phyloP scores from a whole-genome alignment of 2,888 invertebrate genomes.

The Drosophila histrio region DNA sequence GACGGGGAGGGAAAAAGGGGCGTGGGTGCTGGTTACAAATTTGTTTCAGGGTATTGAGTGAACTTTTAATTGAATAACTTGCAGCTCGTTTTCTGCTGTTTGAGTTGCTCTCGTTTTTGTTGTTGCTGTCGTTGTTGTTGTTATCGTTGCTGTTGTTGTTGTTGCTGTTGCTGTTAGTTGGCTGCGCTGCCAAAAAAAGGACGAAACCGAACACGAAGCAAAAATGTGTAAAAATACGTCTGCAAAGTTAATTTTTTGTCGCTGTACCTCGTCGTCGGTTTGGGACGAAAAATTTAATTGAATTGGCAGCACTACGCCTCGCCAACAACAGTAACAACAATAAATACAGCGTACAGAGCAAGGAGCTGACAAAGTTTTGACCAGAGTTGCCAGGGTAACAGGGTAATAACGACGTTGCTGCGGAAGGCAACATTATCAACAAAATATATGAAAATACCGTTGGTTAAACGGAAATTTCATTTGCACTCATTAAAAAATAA shows the following conservation, averaged over 20 bases:
- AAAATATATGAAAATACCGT: constrained; percentile 17
- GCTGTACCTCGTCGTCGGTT: constrained; percentile 18
- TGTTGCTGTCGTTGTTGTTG: constrained; percentile 12
- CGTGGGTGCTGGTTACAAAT: constrained; percentile 6
- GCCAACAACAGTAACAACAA: constrained; percentile 14
- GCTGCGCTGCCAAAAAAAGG: constrained; percentile 34
- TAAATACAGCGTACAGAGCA: not conserved
- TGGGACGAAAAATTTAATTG: constrained; percentile 61
- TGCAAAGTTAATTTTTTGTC: constrained; percentile 62
- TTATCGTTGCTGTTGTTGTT: constrained; percentile 31
- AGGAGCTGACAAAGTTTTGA: constrained; percentile 39
- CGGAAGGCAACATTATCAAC: constrained; percentile 14
- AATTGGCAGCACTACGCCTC: constrained; percentile 63
- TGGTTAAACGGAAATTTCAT: constrained; percentile 68
- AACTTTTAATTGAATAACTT: constrained; percentile 79
- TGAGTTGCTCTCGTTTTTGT: constrained; percentile 27
- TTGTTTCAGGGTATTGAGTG: constrained; percentile 55
- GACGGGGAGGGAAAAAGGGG: not conserved
- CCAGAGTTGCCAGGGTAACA: constrained; percentile 50
- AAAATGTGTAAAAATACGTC: constrained; percentile 57
- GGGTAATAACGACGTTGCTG: constrained; percentile 23
- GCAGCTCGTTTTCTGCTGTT: constrained; percentile 67
- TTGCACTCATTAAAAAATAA: constrained; percentile 66
- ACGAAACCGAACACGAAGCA: constrained; percentile 29
- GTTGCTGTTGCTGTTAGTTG: constrained; percentile 39